Evolutionary conservation across 1,140 invertebrate species (phyloP).

Genomic region (Aphaenogaster floridana): DNA sequence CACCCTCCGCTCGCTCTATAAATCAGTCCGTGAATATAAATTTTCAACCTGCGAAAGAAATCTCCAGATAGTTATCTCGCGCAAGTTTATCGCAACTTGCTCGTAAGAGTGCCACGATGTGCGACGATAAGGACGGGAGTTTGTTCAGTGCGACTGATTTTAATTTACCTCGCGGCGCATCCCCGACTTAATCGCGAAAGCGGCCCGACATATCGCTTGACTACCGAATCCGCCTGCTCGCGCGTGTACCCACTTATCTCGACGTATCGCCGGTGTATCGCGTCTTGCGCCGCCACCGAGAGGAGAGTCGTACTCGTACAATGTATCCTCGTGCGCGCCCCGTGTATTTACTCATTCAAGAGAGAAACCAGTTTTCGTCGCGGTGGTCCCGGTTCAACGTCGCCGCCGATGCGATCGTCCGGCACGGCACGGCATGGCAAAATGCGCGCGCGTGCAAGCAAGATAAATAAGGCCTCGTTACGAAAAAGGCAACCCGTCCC

Average conservation of each 20-base stretch:
- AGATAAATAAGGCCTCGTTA: conserved; percentile 70
- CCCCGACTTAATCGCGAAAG: conserved; percentile 15
- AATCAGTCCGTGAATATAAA: conserved; percentile 27
- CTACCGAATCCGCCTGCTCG: conserved; percentile 44
- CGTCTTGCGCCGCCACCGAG: not conserved
- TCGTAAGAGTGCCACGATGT: not conserved
- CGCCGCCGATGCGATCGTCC: conserved; percentile 2
- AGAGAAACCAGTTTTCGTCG: conserved; percentile 71
- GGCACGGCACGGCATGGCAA: conserved; percentile 27
- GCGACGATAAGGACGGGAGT: not conserved
- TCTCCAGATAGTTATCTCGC: not conserved
- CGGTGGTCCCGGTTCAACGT: conserved; percentile 59
- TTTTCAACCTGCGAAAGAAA: not conserved
- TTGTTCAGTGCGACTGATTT: conserved; percentile 4
- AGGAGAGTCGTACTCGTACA: not conserved
- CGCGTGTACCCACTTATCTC: conserved; percentile 43
- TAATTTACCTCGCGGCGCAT: conserved; percentile 26
- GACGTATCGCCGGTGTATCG: not conserved
- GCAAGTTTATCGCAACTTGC: not conserved
- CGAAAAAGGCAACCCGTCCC: conserved; percentile 44
- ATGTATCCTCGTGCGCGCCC: conserved; percentile 33
- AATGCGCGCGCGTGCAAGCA: conserved; percentile 37
- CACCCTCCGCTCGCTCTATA: not conserved
- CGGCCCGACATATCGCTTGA: not conserved
- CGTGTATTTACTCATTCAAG: conserved; percentile 67